Evolutionary conservation across 2,797 vertebrate genomes (phyloP), one percentile per base, ranked within the genome.

Genomic region (Melanogrammus aeglefinus): DNA sequence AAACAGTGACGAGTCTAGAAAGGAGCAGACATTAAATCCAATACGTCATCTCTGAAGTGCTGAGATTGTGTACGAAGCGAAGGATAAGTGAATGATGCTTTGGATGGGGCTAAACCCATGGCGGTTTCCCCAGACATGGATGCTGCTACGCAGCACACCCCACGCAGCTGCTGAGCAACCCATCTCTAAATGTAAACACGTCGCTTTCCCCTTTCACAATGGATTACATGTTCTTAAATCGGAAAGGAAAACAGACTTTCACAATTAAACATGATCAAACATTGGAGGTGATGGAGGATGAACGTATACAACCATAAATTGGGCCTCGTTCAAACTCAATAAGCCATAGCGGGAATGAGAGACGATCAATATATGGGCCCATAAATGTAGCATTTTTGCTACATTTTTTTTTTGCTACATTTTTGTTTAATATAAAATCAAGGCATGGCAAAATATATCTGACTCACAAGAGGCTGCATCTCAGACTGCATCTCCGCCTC

Each of bases 391-490:
- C 18, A 44, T 51, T 51, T 18, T 21, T 51, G n/a, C n/a, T n/a
- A n/a, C n/a, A n/a, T n/a, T n/a, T n/a, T n/a, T n/a, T n/a, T n/a
- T n/a, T n/a, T n/a, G n/a, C n/a, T n/a, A n/a, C n/a, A n/a, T n/a
- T n/a, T n/a, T n/a, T n/a, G n/a, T n/a, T n/a, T n/a, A n/a, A n/a
- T n/a, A n/a, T n/a, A n/a, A n/a, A 63, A 51, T 44, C 41, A 44
- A 13, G 3, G 13, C 41, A 36, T 16, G 3, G 31, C 18, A 29
- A 29, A 21, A 76, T 6, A 78, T 18, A 73, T 79, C 2, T 0
- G 71, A 89, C 96, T 95, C 91, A 98, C 97, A 95, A 97, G 95
- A 83, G 96, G 96, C 92, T 98, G 97, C 95, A 97, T 98, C 95
- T 99, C 97, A 36, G 96, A 96, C 91, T 97, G 96, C 94, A 96